Percentiles rank a stretch among this genome's conserved stretches.
These are phyloP conservation scores for Oncopeltus fasciatus DNA, from an alignment of 1,140 invertebrate species.

Conservation along the genomic window DNA sequence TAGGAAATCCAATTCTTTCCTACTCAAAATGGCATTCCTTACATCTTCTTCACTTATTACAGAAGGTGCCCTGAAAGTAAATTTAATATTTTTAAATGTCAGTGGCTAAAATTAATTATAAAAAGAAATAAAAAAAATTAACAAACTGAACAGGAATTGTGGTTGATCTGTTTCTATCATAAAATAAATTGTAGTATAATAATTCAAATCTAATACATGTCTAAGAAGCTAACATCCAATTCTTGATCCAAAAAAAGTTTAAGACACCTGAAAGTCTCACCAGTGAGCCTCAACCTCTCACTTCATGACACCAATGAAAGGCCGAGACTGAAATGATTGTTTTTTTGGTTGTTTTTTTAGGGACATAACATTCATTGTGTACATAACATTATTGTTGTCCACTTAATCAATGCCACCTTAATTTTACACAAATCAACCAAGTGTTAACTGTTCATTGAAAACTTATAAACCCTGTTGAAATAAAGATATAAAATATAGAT, in stretches of 20 bases:
- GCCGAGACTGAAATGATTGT: too few relatives aligned
- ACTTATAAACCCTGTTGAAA: too few relatives aligned
- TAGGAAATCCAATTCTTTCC: slow-evolving; percentile 4
- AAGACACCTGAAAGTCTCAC: neutral
- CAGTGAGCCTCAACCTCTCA: too few relatives aligned
- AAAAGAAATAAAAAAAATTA: neutral
- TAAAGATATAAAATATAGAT: too few relatives aligned
- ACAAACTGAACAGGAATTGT: neutral
- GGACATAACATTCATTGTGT: too few relatives aligned
- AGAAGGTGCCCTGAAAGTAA: neutral
- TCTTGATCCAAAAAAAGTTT: neutral
- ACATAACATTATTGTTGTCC: too few relatives aligned
- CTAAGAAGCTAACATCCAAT: neutral
- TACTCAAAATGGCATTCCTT: neutral
- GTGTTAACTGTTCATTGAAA: too few relatives aligned
- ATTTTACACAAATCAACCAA: too few relatives aligned
- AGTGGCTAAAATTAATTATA: neutral
- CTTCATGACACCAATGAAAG: too few relatives aligned
- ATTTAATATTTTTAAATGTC: neutral
- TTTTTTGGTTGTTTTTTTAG: too few relatives aligned
- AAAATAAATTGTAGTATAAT: neutral
- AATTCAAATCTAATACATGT: neutral
- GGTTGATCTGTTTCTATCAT: neutral
- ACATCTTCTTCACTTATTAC: neutral
- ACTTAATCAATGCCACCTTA: too few relatives aligned